These are phyloP conservation scores for Nesospiza acunhae DNA, from an alignment of 2,113 vertebrate genomes.

Conservation along the genomic window DNA sequence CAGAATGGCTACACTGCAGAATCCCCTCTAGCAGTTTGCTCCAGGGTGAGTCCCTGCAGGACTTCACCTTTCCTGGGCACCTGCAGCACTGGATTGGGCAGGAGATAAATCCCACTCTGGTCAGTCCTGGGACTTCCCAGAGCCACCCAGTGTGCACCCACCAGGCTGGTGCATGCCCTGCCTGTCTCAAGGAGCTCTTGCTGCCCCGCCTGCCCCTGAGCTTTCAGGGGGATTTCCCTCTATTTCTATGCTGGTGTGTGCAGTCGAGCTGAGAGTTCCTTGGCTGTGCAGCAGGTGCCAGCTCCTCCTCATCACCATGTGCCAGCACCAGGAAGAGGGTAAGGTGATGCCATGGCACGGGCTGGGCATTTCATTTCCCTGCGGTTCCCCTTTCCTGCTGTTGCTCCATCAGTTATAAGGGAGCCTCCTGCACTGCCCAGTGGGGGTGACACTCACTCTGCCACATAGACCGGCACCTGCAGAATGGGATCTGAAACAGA, in stretches of 20 bases:
- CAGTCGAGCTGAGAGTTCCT: neutral
- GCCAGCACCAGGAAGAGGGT: neutral
- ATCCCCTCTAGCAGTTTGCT: neutral
- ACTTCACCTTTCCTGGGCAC: neutral
- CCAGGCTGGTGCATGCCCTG: neutral
- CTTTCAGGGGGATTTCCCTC: neutral
- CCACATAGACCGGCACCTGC: conserved; percentile 86
- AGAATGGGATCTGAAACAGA: conserved; percentile 88
- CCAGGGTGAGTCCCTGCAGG: rapidly evolving
- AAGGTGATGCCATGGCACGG: rapidly evolving
- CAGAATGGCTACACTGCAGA: neutral
- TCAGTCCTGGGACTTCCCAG: neutral
- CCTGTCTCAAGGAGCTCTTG: neutral
- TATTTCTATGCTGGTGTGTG: rapidly evolving
- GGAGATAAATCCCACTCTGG: neutral
- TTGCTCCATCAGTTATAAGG: neutral
- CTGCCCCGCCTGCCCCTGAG: neutral
- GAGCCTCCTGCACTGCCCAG: neutral
- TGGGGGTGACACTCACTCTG: conserved; percentile 83
- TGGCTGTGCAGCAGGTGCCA: neutral
- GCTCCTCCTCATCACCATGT: neutral
- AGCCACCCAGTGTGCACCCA: neutral
- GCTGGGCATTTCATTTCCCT: neutral
- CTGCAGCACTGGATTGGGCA: neutral
- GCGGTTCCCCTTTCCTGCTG: neutral